These are phyloP conservation scores for Microhierax caerulescens DNA, from an alignment of 2,797 vertebrate genomes.

Conservation along the genomic window DNA sequence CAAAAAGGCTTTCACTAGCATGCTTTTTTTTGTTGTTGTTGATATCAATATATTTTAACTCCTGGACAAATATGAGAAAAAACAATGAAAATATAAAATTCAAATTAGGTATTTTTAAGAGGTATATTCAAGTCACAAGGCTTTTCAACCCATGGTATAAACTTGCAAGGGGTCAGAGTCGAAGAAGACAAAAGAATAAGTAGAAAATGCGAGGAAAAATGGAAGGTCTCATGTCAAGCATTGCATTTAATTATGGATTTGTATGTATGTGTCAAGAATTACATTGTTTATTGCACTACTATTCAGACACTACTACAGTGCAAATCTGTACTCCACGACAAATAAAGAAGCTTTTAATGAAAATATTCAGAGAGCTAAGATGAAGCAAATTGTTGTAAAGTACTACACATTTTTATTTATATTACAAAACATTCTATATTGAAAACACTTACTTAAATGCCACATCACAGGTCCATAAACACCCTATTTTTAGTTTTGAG, in stretches of 20 bases:
- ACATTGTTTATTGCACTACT: background rate
- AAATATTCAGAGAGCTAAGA: background rate
- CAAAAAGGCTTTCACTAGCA: background rate
- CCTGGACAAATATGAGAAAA: background rate
- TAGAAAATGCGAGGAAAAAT: background rate
- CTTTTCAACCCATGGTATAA: conserved; percentile 1
- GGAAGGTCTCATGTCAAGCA: background rate
- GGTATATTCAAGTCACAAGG: background rate
- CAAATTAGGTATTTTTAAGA: background rate
- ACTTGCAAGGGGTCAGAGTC: background rate
- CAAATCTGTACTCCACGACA: background rate
- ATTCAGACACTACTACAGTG: background rate
- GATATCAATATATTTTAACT: background rate
- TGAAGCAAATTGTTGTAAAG: background rate
- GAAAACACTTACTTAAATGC: background rate
- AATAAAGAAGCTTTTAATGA: background rate
- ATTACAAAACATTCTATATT: background rate
- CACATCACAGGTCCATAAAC: background rate
- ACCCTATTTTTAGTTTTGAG: background rate
- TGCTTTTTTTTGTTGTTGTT: background rate
- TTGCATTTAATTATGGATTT: background rate
- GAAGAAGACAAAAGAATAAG: background rate
- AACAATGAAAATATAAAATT: rapidly evolving
- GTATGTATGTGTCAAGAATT: background rate
- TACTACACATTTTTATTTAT: background rate